These are phyloP conservation scores for Carassius carassius DNA, from an alignment of 2,113 vertebrate genomes.

Conservation along the genomic window DNA sequence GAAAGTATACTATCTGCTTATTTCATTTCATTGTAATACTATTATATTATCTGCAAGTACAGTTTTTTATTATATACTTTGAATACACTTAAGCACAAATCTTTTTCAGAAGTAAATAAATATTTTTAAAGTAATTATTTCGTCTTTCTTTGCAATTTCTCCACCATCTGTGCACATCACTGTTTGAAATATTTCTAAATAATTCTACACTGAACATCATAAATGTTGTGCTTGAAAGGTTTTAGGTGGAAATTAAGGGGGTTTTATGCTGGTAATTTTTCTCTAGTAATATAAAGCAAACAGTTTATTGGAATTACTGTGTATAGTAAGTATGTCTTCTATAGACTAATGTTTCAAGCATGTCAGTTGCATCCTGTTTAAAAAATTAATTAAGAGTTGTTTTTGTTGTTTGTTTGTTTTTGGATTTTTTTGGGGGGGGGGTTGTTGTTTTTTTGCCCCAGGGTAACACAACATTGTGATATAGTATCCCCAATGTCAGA, in stretches of 20 bases:
- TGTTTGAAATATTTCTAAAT: not conserved
- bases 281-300: not conserved
- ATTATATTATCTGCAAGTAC: too few relatives aligned
- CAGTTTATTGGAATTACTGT: not conserved
- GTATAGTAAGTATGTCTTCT: not conserved
- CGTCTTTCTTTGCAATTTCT: too few relatives aligned
- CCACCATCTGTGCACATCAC: too few relatives aligned
- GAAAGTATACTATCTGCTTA: too few relatives aligned
- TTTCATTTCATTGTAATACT: too few relatives aligned
- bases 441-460: not conserved
- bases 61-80: too few relatives aligned
- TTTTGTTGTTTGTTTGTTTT: not conserved
- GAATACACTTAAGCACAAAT: too few relatives aligned
- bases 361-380: slow-evolving; percentile 13
- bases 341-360: not conserved
- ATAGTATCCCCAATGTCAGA: slow-evolving; percentile 17
- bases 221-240: not conserved
- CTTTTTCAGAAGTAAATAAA: too few relatives aligned
- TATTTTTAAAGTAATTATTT: too few relatives aligned
- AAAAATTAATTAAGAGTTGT: slow-evolving; percentile 21
- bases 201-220: not conserved
- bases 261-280: not conserved
- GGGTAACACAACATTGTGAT: slow-evolving; percentile 39
- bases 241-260: not conserved
- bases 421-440: not conserved